Conservation (phyloP, 1,140 invertebrate genomes). For the Drosophila equinoxialis region DNA sequence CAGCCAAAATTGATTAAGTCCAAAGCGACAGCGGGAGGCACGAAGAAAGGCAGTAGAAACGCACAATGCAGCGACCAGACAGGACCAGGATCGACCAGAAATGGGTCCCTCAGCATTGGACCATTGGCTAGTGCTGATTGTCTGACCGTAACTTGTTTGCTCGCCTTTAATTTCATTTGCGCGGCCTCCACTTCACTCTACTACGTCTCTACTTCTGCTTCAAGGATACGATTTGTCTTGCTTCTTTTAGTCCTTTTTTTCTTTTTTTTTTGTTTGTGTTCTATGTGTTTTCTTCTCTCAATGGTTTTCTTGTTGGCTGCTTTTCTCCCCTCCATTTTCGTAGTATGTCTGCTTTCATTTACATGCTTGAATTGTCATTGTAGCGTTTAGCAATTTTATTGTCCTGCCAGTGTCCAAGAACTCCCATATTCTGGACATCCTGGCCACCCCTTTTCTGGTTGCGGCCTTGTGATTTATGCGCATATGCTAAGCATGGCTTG, state of each 20-base stretch:
- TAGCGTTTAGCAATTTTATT: slow-evolving; percentile 81
- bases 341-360: slow-evolving; percentile 71
- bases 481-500: slow-evolving; percentile 63
- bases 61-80: slow-evolving; percentile 45
- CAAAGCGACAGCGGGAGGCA: slow-evolving; percentile 7
- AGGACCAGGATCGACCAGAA: slow-evolving; percentile 7
- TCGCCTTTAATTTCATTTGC: slow-evolving; percentile 82
- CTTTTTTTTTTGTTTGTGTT: neutral
- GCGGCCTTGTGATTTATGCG: slow-evolving; percentile 72
- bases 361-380: slow-evolving; percentile 82
- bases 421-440: neutral
- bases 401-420: slow-evolving; percentile 38
- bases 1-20: slow-evolving; percentile 73
- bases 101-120: slow-evolving; percentile 56
- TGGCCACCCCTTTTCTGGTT: slow-evolving; percentile 36
- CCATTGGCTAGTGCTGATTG: slow-evolving; percentile 72
- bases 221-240: slow-evolving; percentile 8
- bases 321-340: slow-evolving; percentile 31
- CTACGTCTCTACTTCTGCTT: slow-evolving; percentile 35
- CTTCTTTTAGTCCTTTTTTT: slow-evolving; percentile 18
- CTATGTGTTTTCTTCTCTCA: neutral
- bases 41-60: neutral
- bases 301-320: slow-evolving; percentile 7
- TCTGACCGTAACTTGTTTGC: slow-evolving; percentile 82
- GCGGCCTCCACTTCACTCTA: slow-evolving; percentile 34